phyloP scores from a whole-genome alignment of 2,888 invertebrate species.

The Pyrgus malvae region DNA sequence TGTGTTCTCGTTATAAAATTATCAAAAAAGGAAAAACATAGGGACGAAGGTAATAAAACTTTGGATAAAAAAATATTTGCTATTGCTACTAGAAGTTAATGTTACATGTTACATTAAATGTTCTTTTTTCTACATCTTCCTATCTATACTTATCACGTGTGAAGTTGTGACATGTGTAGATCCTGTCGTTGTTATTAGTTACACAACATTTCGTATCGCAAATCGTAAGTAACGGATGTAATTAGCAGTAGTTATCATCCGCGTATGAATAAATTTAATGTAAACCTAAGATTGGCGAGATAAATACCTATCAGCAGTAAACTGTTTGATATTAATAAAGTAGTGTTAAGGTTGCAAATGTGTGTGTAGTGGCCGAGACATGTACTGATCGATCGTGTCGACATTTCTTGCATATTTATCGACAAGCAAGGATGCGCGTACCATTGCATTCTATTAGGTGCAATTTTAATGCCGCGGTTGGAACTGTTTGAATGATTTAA shows the following conservation, averaged over 20 bases:
- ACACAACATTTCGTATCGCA: slow-evolving; percentile 1
- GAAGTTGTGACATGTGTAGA: too few relatives aligned
- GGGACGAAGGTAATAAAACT: too few relatives aligned
- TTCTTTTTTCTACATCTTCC: too few relatives aligned
- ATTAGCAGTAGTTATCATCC: slow-evolving; percentile 13
- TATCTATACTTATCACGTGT: too few relatives aligned
- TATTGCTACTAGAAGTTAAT: too few relatives aligned
- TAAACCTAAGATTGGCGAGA: slow-evolving; percentile 13
- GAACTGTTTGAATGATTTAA: too few relatives aligned
- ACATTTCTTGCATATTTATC: slow-evolving; percentile 37
- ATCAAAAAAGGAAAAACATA: too few relatives aligned
- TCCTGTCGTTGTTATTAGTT: not conserved
- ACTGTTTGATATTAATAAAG: slow-evolving; percentile 12
- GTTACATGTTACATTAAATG: too few relatives aligned
- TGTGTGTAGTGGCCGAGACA: not conserved
- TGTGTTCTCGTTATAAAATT: too few relatives aligned
- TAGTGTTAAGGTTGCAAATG: not conserved
- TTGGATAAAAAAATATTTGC: too few relatives aligned
- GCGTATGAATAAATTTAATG: slow-evolving; percentile 11
- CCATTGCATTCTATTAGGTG: not conserved
- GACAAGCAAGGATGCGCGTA: slow-evolving; percentile 25
- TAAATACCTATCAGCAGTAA: slow-evolving; percentile 10
- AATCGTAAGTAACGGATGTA: slow-evolving; percentile 8
- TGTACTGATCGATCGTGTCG: slow-evolving; percentile 20
- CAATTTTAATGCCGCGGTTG: too few relatives aligned